phyloP scores from a whole-genome alignment of 2,888 invertebrate genomes.

The Cataglyphis altisquamis region DNA sequence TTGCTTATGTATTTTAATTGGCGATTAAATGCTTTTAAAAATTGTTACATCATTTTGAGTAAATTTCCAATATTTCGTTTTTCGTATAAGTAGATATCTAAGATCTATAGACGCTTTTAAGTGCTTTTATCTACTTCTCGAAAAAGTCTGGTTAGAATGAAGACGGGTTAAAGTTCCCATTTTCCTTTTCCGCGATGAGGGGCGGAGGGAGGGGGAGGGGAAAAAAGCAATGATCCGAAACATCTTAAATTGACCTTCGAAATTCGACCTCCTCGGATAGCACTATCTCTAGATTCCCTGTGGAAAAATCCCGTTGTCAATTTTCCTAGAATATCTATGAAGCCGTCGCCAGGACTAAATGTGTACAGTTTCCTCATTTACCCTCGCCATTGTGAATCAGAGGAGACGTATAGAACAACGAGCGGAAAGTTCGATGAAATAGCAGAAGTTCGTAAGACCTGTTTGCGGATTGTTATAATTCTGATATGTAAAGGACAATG shows the following conservation, averaged over 20 bases:
- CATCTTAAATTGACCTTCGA: slow-evolving; percentile 60
- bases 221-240: slow-evolving; percentile 45
- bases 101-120: background rate
- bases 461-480: background rate
- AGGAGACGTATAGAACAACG: slow-evolving; percentile 54
- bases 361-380: slow-evolving; percentile 51
- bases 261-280: slow-evolving; percentile 51
- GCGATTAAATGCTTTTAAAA: background rate
- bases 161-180: slow-evolving; percentile 44
- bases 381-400: slow-evolving; percentile 63
- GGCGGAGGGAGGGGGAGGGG: too few relatives aligned
- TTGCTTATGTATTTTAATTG: background rate
- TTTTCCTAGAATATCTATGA: slow-evolving; percentile 64
- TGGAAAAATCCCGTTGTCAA: slow-evolving; percentile 62
- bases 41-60: background rate
- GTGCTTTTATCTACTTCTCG: slow-evolving; percentile 1
- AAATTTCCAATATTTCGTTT: slow-evolving; percentile 9
- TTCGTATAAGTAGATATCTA: background rate
- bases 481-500: background rate
- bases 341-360: slow-evolving; percentile 75
- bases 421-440: slow-evolving; percentile 26
- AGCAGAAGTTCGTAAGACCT: slow-evolving; percentile 11
- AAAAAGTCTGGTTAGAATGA: background rate
- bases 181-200: slow-evolving; percentile 26
- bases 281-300: slow-evolving; percentile 58